phyloP scores from a whole-genome alignment of 1,140 invertebrate species.

The Halictus rubicundus region DNA sequence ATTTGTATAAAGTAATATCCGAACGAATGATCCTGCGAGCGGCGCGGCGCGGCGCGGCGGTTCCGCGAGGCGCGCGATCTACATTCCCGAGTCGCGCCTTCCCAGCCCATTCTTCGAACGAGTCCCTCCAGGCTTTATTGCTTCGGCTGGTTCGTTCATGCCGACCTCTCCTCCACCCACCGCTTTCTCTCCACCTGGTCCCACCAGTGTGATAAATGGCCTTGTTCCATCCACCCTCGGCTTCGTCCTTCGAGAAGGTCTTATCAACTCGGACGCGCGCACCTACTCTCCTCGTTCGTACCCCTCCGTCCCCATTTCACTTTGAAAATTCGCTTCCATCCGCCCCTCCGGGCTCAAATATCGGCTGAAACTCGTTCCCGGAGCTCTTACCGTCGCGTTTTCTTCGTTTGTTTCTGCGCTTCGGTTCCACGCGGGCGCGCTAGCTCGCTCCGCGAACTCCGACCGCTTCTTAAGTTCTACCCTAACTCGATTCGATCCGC shows the following conservation, averaged over 20 bases:
- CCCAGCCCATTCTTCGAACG: slow-evolving; percentile 37
- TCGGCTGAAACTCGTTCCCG: slow-evolving; percentile 45
- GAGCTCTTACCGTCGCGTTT: neutral
- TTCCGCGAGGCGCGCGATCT: slow-evolving; percentile 21
- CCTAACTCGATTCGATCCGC: neutral
- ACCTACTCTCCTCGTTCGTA: slow-evolving; percentile 46
- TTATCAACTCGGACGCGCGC: slow-evolving; percentile 73
- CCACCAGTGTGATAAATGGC: slow-evolving; percentile 73
- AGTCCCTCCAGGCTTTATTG: slow-evolving; percentile 60
- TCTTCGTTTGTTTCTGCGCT: neutral
- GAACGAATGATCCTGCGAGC: slow-evolving; percentile 36
- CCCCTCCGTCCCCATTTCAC: slow-evolving; percentile 33
- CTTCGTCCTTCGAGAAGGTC: slow-evolving; percentile 65
- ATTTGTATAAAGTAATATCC: slow-evolving; percentile 38
- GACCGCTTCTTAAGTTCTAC: neutral
- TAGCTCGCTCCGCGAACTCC: neutral
- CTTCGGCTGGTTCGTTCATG: slow-evolving; percentile 50
- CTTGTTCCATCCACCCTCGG: slow-evolving; percentile 68
- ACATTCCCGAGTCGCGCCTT: slow-evolving; percentile 45
- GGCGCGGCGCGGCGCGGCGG: neutral
- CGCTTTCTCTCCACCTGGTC: slow-evolving; percentile 63
- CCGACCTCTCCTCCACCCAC: slow-evolving; percentile 9
- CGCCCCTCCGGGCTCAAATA: slow-evolving; percentile 42
- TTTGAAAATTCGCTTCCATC: slow-evolving; percentile 39
- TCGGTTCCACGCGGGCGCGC: too few relatives aligned